Evolutionary conservation across 2,888 invertebrate species (phyloP).

Genomic region (Caenorhabditis sulstoni): DNA sequence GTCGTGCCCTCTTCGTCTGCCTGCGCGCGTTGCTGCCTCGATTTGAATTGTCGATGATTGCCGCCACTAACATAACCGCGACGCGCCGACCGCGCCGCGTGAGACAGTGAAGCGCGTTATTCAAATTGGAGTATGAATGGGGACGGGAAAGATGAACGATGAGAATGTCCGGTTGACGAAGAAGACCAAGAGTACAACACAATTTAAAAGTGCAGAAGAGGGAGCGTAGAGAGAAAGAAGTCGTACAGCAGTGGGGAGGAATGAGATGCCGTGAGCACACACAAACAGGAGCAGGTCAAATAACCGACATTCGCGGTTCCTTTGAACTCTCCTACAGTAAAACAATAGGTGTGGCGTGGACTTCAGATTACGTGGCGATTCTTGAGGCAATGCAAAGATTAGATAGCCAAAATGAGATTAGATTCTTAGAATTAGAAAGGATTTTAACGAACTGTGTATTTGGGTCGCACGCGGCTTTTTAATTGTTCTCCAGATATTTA

Average conservation of each 20-base stretch:
- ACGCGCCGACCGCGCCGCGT: constrained; percentile 46
- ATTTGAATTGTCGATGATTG: constrained; percentile 52
- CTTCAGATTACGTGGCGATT: constrained; percentile 10
- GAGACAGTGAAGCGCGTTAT: constrained; percentile 31
- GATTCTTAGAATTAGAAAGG: no score
- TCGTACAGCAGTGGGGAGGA: not conserved
- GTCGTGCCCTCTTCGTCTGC: constrained; percentile 21
- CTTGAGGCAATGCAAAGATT: not conserved
- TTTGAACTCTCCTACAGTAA: constrained; percentile 10
- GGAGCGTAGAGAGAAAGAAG: not conserved
- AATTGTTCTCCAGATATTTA: no score
- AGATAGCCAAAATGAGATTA: no score
- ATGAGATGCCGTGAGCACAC: constrained; percentile 28
- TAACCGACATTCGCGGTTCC: constrained; percentile 32
- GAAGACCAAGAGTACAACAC: not conserved
- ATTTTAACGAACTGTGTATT: no score
- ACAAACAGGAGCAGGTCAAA: constrained; percentile 31
- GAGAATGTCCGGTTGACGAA: constrained; percentile 25
- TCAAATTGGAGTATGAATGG: constrained; percentile 20
- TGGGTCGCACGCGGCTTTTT: no score
- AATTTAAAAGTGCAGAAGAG: no score
- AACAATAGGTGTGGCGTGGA: constrained; percentile 29
- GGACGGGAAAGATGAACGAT: constrained; percentile 10
- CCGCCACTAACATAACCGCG: constrained; percentile 51
- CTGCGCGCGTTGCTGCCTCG: constrained; percentile 20